These are phyloP conservation scores for Formica selysi DNA, from an alignment of 1,140 invertebrate species.

Conservation along the genomic window DNA sequence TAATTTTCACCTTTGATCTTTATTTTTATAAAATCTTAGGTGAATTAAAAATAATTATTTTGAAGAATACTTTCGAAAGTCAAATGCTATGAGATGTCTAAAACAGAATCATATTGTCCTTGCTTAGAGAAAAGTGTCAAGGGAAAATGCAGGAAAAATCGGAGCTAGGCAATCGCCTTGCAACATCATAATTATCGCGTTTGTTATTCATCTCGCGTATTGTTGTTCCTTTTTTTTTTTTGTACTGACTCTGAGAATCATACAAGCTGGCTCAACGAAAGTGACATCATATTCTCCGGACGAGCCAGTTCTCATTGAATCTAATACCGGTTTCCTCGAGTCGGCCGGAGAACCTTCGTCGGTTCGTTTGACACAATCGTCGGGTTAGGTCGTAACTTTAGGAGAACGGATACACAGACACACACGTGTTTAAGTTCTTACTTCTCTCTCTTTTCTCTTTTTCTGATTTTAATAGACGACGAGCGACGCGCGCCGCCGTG, in stretches of 20 bases:
- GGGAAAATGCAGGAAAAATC: constrained; percentile 28
- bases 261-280: constrained; percentile 27
- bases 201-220: constrained; percentile 31
- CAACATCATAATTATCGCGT: neutral
- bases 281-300: constrained; percentile 45
- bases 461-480: neutral
- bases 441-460: neutral
- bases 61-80: neutral
- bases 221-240: neutral
- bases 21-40: neutral
- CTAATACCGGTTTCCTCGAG: constrained; percentile 47
- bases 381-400: constrained; percentile 29
- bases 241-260: neutral
- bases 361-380: constrained; percentile 12
- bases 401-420: constrained; percentile 11
- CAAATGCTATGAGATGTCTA: neutral
- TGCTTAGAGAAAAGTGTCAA: constrained; percentile 23
- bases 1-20: neutral
- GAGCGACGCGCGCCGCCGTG: neutral
- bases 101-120: neutral
- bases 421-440: neutral
- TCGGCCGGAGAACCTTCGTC: constrained; percentile 27
- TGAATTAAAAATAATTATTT: neutral
- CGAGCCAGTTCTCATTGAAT: constrained; percentile 51
- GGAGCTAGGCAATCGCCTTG: constrained; percentile 6